Evolutionary conservation across 2,113 vertebrate species (phyloP), one percentile per base, ranked within the genome.

Genomic region (Nothobranchius furzeri): DNA sequence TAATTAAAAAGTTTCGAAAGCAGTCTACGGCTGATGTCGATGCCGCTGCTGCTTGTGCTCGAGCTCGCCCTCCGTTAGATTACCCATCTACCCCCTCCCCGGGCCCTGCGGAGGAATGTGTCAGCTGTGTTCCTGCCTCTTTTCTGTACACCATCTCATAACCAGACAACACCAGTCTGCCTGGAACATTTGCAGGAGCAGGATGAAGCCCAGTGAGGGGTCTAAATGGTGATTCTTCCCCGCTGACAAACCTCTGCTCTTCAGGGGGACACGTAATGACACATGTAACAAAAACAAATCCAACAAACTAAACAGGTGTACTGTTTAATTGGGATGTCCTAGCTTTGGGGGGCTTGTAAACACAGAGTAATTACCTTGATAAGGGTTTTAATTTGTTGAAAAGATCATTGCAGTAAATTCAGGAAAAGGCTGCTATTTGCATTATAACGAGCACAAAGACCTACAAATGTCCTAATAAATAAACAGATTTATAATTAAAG

Each of bases 1-100:
- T 96, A 98, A 98, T 99, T 98, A 99, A 99, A 97, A 98, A 96
- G 96, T 98, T 98, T 98, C 93, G 68, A 87, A 95, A 96, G 94
- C 96, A 94, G 95, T 92, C 94, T 93, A 93, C 91, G 90, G 76
- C 75, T 89, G 91, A 89, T 93, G 89, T 94, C 94, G 73, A 89
- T 73, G 77, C 72, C 35, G 76, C 83, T 46, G 76, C 83, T 64
- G 80, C 71, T 66, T 68, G 48, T 76, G 68, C 75, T 56, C 20
- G 15, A 48, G 73, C 47, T 70, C 61, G 58, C 89, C 79, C 81
- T 83, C 82, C 46, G 35, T 84, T 82, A 87, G 82, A 89, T 89
- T 88, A 85, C 89, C 84, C 87, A 85, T 86, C 88, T 71, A 82
- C 85, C 86, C 86, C 83, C 87, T 77, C 76, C 76, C 60, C 63